Evolutionary conservation across 2,888 invertebrate species (phyloP).

Genomic region (Rhimphoctona megacephalus): DNA sequence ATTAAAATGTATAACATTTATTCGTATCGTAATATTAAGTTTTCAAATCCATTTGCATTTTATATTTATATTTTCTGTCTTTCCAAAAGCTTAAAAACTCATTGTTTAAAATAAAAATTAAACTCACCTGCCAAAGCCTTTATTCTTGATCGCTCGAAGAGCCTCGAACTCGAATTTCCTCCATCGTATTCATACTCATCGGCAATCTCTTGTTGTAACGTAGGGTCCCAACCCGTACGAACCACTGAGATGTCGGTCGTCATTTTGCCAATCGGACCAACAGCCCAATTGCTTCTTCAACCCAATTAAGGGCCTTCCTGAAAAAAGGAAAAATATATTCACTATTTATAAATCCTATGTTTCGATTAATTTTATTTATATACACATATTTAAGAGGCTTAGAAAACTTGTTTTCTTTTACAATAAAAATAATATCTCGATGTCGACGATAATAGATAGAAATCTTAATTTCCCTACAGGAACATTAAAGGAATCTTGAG

Average conservation of each 20-base stretch:
- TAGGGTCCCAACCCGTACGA: conserved; percentile 95
- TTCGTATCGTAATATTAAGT: too few relatives aligned
- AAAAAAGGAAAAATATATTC: conserved; percentile 67
- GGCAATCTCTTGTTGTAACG: conserved; percentile 95
- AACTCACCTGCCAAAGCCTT: conserved; percentile 97
- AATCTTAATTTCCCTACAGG: too few relatives aligned
- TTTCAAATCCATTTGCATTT: too few relatives aligned
- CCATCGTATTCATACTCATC: conserved; percentile 99
- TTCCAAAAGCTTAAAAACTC: background rate
- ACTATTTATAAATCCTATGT: background rate
- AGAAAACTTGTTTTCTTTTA: too few relatives aligned
- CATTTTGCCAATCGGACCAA: conserved; percentile 87
- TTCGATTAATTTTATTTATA: background rate
- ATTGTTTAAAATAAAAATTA: background rate
- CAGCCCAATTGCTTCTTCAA: conserved; percentile 79
- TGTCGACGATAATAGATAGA: too few relatives aligned
- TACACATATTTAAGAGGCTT: too few relatives aligned
- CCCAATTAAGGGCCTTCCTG: conserved; percentile 82
- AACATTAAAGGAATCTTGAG: too few relatives aligned
- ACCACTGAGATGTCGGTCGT: conserved; percentile 99
- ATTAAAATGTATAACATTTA: too few relatives aligned
- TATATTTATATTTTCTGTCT: background rate
- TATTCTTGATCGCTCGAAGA: conserved; percentile 99
- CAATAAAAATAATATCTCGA: too few relatives aligned
- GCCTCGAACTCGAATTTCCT: conserved; percentile 98